A percentile compares a stretch with the other conserved stretches of the same genome.
These are phyloP conservation scores for Heterodera carotae DNA, from an alignment of 1,140 invertebrate species.

Conservation along the genomic window DNA sequence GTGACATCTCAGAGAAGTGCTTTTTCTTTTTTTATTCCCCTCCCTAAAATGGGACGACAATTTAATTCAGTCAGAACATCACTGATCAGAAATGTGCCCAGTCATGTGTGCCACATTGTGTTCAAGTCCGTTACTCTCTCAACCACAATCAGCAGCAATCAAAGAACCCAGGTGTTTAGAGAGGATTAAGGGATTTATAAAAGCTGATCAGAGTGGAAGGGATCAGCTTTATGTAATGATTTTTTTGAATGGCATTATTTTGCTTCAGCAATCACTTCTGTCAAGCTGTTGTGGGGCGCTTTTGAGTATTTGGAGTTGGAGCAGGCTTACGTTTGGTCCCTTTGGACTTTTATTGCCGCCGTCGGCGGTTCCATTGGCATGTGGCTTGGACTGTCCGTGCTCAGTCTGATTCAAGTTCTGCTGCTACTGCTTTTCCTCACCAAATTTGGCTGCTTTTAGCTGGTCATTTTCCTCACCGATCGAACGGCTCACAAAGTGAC, in stretches of 20 bases:
- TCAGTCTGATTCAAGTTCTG: conserved; percentile 47
- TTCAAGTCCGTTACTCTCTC: conserved; percentile 54
- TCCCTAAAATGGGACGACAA: background rate
- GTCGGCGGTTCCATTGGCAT: conserved; percentile 49
- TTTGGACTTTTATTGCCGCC: conserved; percentile 40
- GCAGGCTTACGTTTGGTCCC: conserved; percentile 39
- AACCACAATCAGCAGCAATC: conserved; percentile 24
- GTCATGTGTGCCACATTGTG: conserved; percentile 55
- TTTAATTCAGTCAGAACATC: conserved; percentile 39
- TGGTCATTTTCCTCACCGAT: conserved; percentile 25
- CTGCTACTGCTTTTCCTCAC: background rate
- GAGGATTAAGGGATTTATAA: background rate
- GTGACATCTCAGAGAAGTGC: conserved; percentile 52
- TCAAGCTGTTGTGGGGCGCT: conserved; percentile 40
- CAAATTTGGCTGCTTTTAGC: conserved; percentile 28
- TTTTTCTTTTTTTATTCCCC: background rate
- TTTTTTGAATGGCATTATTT: too few relatives aligned
- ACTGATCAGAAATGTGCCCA: conserved; percentile 50
- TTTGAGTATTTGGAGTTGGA: conserved; percentile 46
- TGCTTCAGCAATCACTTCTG: conserved; percentile 34
- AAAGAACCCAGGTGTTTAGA: conserved; percentile 16
- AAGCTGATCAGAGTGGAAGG: background rate
- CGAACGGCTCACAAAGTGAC: conserved; percentile 26
- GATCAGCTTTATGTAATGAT: too few relatives aligned
- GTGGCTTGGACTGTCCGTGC: conserved; percentile 47